Percentiles rank a stretch among this genome's conserved stretches.
phyloP scores from a whole-genome alignment of 2,797 vertebrate genomes.

The Myotis daubentonii region DNA sequence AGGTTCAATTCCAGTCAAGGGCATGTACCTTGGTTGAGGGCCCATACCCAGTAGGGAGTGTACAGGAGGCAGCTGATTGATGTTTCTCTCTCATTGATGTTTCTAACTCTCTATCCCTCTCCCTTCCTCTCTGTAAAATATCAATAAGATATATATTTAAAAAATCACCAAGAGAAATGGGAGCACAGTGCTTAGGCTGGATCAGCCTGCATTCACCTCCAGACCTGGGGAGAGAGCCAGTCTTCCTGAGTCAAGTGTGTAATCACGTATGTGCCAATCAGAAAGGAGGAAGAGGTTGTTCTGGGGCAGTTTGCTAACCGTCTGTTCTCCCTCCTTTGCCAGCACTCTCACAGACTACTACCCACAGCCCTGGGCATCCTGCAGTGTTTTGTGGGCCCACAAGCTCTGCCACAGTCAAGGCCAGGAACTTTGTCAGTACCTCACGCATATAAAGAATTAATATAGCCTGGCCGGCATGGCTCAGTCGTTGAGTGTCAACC shows the following conservation, averaged over 20 bases:
- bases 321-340: neutral
- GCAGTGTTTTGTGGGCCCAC: neutral
- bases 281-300: neutral
- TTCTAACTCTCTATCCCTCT: too few species aligned
- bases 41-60: too few species aligned
- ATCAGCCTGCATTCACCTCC: neutral
- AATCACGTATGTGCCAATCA: fast-evolving
- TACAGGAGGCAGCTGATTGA: too few species aligned
- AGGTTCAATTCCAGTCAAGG: too few species aligned
- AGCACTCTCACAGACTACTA: fast-evolving
- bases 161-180: neutral
- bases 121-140: too few species aligned
- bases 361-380: neutral
- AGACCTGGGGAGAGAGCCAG: neutral
- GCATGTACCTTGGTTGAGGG: too few species aligned
- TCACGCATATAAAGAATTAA: too few species aligned
- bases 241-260: neutral
- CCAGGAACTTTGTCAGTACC: neutral
- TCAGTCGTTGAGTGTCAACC: too few species aligned
- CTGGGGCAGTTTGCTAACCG: neutral
- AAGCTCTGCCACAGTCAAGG: neutral
- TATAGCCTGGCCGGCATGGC: neutral
- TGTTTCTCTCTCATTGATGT: too few species aligned
- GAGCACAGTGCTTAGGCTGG: neutral
- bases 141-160: too few species aligned